Base-by-base conservation (phyloP, 1,140 invertebrate species). In the Aphidius gifuensis region DNA sequence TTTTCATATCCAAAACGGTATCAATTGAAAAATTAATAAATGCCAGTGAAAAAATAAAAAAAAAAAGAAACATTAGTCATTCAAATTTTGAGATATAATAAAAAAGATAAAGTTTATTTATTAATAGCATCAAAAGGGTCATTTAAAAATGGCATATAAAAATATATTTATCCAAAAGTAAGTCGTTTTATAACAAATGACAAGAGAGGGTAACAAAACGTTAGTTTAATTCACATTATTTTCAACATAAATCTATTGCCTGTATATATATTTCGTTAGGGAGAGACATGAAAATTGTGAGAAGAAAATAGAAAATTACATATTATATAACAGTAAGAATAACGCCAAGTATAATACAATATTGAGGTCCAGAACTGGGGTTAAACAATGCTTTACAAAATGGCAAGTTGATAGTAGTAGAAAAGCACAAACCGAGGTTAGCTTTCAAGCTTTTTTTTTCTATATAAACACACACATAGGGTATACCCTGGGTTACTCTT, bases 201-300 rank as follows among this genome's bases (percentile, higher is more conserved):
- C 23, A 32, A 32, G 23, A 32, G 23, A 4, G 23, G 2, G 4
- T 55, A 16, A 9, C 64, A 69, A 72, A 63, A 73, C 74, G 74
- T 78, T 74, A 75, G 73, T 75, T 78, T 77, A 78, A 78, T 78
- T 78, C 76, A 71, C 69, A 74, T 78, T 77, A 76, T 67, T 71
- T 75, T 69, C 56, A 70, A 68, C 75, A 71, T 78, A 78, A 78
- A 78, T 77, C 69, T 69, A 63, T 66, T 67, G 67, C 64, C 68
- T 64, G 61, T 9, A 16, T 11, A 43, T 55, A 55, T 54, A 54
- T 55, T 42, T 38, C 11, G 16, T 43, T 5, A 42, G 53, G 39
- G 40, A 55, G 50, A 32, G 23, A 53, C 50, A 38, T 38, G 40
- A 39, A 42, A 55, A 55, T 46, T 23, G 62, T 58, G 53, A n/a